phyloP scores from a whole-genome alignment of 2,113 vertebrate genomes.

The Platichthys stellatus region DNA sequence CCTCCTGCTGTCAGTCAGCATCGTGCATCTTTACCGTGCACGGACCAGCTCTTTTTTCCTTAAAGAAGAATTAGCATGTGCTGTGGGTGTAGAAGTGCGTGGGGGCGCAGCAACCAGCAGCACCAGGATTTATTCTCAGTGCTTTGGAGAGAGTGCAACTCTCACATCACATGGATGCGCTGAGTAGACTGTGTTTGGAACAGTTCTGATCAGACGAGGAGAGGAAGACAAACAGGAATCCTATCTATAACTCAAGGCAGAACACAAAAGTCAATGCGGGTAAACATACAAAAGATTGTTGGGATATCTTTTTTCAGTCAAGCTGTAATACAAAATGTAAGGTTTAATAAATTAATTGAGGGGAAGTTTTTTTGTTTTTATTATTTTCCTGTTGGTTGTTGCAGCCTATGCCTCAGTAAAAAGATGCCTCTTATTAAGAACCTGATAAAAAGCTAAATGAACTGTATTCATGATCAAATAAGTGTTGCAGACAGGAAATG shows the following conservation, averaged over 20 bases:
- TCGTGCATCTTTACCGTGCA: conserved; percentile 7
- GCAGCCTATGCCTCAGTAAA: background rate
- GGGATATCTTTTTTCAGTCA: too few species aligned
- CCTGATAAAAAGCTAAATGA: background rate
- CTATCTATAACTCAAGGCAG: too few species aligned
- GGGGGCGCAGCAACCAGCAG: conserved; percentile 51
- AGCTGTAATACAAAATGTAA: too few species aligned
- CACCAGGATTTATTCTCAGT: conserved; percentile 63
- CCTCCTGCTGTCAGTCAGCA: background rate
- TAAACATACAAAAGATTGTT: too few species aligned
- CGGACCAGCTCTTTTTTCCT: conserved; percentile 28
- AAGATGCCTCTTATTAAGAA: background rate
- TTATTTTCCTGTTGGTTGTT: background rate
- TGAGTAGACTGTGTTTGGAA: background rate
- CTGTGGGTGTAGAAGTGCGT: conserved; percentile 68
- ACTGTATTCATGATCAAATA: background rate
- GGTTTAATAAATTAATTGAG: too few species aligned
- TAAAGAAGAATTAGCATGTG: conserved; percentile 27
- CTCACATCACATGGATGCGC: conserved; percentile 29
- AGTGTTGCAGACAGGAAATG: background rate
- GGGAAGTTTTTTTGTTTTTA: background rate
- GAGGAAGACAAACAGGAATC: too few species aligned
- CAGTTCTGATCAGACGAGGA: background rate
- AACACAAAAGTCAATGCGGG: too few species aligned
- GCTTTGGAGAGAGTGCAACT: conserved; percentile 51